These are phyloP conservation scores for Sipha flava DNA, from an alignment of 1,140 invertebrate species.

Conservation along the genomic window DNA sequence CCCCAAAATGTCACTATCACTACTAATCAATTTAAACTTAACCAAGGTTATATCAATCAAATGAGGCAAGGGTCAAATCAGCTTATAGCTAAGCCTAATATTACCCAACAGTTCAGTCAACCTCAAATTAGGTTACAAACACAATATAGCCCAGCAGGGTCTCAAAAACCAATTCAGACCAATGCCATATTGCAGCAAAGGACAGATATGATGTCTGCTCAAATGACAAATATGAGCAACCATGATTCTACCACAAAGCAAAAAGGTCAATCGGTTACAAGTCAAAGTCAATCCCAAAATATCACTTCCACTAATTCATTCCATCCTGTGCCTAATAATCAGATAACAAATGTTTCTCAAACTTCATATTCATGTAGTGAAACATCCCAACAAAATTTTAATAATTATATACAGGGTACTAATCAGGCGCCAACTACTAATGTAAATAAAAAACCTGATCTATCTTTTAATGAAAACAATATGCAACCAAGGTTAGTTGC, in stretches of 20 bases:
- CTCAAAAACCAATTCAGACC: conserved; percentile 16
- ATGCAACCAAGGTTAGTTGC: neutral
- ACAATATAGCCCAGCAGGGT: conserved; percentile 9
- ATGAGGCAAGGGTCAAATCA: conserved; percentile 19
- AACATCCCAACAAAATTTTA: conserved; percentile 12
- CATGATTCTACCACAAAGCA: neutral
- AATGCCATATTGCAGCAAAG: conserved; percentile 24
- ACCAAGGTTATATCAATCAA: conserved; percentile 30
- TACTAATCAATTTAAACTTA: conserved; percentile 26
- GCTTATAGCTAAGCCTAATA: neutral
- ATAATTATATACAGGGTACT: conserved; percentile 30
- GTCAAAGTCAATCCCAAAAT: conserved; percentile 10
- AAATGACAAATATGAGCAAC: neutral
- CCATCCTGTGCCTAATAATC: conserved; percentile 24
- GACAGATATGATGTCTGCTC: conserved; percentile 5
- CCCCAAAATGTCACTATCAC: conserved; percentile 28
- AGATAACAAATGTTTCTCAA: neutral
- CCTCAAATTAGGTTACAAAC: conserved; percentile 26
- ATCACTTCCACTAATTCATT: conserved; percentile 28
- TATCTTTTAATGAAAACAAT: neutral
- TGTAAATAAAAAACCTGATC: conserved; percentile 31
- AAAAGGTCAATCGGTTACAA: conserved; percentile 5
- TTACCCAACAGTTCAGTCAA: neutral
- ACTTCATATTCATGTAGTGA: neutral
- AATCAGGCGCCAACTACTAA: conserved; percentile 2